Percentiles rank a stretch among this genome's conserved stretches.
Conservation (phyloP, 1,140 invertebrate species). For the Caenorhabditis elegans region DNA sequence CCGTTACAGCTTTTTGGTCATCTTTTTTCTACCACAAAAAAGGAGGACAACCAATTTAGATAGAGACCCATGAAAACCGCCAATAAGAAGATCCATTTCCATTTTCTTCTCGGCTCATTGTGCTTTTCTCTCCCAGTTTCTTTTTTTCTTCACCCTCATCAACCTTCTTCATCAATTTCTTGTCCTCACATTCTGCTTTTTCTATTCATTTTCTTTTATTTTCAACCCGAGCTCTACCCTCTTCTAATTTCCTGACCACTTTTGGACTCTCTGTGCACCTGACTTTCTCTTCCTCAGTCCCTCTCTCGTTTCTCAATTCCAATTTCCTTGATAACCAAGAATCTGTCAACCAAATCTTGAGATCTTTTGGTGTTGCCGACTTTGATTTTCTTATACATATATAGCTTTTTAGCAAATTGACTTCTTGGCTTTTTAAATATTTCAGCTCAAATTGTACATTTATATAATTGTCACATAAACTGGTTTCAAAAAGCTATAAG, state of each 20-base stretch:
- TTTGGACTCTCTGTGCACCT: background rate
- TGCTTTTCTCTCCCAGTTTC: too few relatives aligned
- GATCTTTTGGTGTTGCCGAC: too few relatives aligned
- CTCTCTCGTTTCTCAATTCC: background rate
- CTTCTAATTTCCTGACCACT: background rate
- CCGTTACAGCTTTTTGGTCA: background rate
- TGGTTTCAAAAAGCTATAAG: too few relatives aligned
- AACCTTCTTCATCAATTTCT: constrained; percentile 20
- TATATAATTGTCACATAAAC: too few relatives aligned
- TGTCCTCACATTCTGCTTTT: background rate
- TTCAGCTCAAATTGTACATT: too few relatives aligned
- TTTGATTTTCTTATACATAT: too few relatives aligned
- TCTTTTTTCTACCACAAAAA: background rate
- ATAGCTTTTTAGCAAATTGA: too few relatives aligned
- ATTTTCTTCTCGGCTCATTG: constrained; percentile 15
- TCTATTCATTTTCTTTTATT: background rate
- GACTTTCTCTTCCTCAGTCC: background rate
- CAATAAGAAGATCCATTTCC: constrained; percentile 1
- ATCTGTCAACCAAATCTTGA: background rate
- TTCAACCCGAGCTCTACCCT: background rate
- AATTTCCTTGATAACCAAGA: constrained; percentile 30
- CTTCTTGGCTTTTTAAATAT: too few relatives aligned
- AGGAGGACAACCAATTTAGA: constrained; percentile 11
- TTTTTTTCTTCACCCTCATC: background rate
- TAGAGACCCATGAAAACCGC: background rate